phyloP scores from a whole-genome alignment of 2,113 vertebrate species.

The Prochilodus magdalenae region DNA sequence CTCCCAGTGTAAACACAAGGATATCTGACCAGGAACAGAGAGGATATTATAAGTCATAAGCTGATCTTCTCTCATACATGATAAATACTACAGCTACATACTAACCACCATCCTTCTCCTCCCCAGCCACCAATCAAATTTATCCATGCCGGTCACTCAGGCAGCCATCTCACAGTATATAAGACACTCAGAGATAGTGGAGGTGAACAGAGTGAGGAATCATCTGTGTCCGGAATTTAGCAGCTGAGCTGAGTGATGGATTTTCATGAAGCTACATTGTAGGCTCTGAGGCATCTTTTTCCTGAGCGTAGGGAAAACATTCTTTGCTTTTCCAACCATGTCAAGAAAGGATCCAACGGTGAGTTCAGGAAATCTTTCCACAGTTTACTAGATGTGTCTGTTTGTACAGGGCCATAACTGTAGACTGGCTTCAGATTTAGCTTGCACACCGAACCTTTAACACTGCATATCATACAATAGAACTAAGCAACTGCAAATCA shows the following conservation, averaged over 20 bases:
- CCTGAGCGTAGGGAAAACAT: background rate
- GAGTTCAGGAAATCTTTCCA: constrained; percentile 21
- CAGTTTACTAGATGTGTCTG: background rate
- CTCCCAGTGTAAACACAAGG: background rate
- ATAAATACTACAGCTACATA: constrained; percentile 61
- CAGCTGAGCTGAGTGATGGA: background rate
- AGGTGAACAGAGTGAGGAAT: background rate
- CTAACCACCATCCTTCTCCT: too few species aligned
- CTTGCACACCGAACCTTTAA: too few species aligned
- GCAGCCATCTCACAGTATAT: constrained; percentile 43
- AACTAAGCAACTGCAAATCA: too few species aligned
- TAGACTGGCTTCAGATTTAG: too few species aligned
- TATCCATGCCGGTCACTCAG: constrained; percentile 48
- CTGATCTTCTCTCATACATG: constrained; percentile 29
- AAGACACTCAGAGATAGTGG: constrained; percentile 42
- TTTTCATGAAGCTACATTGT: background rate
- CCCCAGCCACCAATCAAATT: constrained; percentile 60
- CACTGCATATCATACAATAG: too few species aligned
- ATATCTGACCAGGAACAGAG: background rate
- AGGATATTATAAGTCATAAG: constrained; percentile 5
- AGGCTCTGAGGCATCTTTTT: background rate
- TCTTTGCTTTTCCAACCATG: constrained; percentile 10
- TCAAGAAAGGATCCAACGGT: constrained; percentile 31
- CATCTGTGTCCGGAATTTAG: background rate
- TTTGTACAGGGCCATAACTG: background rate